Evolutionary conservation across 2,888 invertebrate genomes (phyloP), one percentile per base, ranked within the genome.

Genomic region (Limnephilus auricula): DNA sequence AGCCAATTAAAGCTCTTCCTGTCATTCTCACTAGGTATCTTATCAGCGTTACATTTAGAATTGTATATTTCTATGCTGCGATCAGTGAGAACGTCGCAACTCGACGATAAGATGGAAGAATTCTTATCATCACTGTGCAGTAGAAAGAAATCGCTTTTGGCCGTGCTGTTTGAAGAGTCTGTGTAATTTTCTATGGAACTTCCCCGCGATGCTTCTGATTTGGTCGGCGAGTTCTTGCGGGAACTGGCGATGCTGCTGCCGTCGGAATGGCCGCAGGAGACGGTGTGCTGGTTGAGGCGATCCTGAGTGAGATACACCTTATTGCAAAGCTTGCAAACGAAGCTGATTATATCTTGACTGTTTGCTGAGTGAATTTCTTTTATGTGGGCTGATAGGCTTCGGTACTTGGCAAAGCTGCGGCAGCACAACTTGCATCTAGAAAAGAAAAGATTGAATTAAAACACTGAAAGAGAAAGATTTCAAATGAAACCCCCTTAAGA

Each of bases 341-440:
- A 95, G 18, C 25, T 80, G 45, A 89, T 30, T 15, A 79, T 34
- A 13, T 79, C 45, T 89, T 45, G 80, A 79, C 45, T 45, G 31
- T 79, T 40, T 2, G 15, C 45, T 1, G 80, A 80, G 93, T 96
- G 96, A 94, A 95, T 96, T 0, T 95, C 95, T 92, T 95, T 94
- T 90, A 95, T 95, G 94, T 97, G 97, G 0, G 95, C 94, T 92
- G 96, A 96, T 50, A 97, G 94, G 93, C 96, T 94, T 3, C 96
- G 96, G 90, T 96, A 95, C 0, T 96, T 95, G 80, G 95, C 95
- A 94, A 96, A 97, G 2, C 95, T 94, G 93, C 96, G 96, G 37
- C 94, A 94, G 94, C 97, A 97, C 84, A 95, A 94, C 82, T 96
- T 95, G 94, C 97, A 97, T 93, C 96, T 96, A 93, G 12, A 86